Evolutionary conservation across 2,888 invertebrate genomes (phyloP), one percentile per base, ranked within the genome.

Genomic region (Ophion ventricosus): DNA sequence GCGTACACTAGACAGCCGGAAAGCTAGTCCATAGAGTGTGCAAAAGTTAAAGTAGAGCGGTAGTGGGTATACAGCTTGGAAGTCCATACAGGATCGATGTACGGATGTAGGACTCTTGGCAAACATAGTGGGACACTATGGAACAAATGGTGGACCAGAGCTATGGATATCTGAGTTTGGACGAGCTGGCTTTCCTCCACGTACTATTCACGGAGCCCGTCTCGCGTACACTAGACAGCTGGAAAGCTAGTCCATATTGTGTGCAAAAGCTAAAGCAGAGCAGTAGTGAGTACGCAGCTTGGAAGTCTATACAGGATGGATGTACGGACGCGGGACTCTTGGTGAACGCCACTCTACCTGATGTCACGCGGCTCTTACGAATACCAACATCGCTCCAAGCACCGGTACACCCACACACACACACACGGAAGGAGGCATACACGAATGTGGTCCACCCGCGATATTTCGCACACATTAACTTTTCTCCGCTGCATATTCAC

Each of bases 121-220:
- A 57, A 75, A 72, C 81, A n/a, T n/a, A n/a, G n/a, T n/a, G n/a
- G n/a, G 26, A 56, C 54, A 49, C 63, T 59, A 7, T 7, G 57
- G 57, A 17, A 26, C n/a, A 25, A 61, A 61, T 25, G 56, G 67
- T n/a, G 40, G 56, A 59, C 69, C 35, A 11, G 43, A 23, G 61
- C 10, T 29, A 29, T 35, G 54, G 72, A 40, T 23, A 73, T 64
- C 26, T 49, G 20, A 79, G 72, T 66, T 83, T 80, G 29, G 76
- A 67, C 70, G 61, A 86, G 85, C 83, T 84, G 80, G 85, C 87
- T 86, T 82, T 84, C 80, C 88, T 82, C 83, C 88, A 86, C 80
- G 76, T 25, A 72, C 72, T 85, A n/a, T 87, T 87, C 88, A 87
- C 88, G 88, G 88, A 88, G 84, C 88, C 78, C 20, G 59, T 54